These are phyloP conservation scores for Poeciliopsis infans DNA, from an alignment of 2,797 vertebrate species.

Conservation along the genomic window DNA sequence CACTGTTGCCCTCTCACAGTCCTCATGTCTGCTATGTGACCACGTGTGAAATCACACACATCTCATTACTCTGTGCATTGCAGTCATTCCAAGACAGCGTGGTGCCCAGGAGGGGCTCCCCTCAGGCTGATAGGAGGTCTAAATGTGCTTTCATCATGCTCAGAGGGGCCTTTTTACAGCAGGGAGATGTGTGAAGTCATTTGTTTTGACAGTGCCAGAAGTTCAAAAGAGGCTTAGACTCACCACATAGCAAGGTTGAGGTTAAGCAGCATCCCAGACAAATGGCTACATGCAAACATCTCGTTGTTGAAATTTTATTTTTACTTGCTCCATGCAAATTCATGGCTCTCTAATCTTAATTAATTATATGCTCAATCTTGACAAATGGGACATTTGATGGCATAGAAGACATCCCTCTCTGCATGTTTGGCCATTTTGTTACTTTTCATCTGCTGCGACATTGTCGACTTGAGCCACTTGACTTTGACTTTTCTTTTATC, in stretches of 20 bases:
- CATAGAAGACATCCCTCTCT: slow-evolving; percentile 15
- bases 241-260: neutral
- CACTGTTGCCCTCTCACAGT: neutral
- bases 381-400: neutral
- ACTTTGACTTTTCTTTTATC: slow-evolving; percentile 68
- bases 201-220: slow-evolving; percentile 22
- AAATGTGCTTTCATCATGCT: slow-evolving; percentile 7
- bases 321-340: neutral
- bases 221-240: slow-evolving; percentile 6
- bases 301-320: neutral
- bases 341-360: neutral
- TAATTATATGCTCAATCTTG: neutral
- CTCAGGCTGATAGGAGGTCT: slow-evolving; percentile 43
- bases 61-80: slow-evolving; percentile 21
- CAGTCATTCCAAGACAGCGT: slow-evolving; percentile 35
- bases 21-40: slow-evolving; percentile 27
- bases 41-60: slow-evolving; percentile 24
- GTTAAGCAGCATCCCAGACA: slow-evolving; percentile 3
- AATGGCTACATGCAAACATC: neutral
- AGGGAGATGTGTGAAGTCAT: slow-evolving; percentile 40
- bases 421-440: slow-evolving; percentile 6
- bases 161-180: slow-evolving; percentile 8
- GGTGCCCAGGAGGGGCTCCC: slow-evolving; percentile 20
- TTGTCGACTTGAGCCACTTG: slow-evolving; percentile 17
- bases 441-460: slow-evolving; percentile 16